These are phyloP conservation scores for Heliconius congener DNA, from an alignment of 1,140 invertebrate genomes.

Conservation along the genomic window DNA sequence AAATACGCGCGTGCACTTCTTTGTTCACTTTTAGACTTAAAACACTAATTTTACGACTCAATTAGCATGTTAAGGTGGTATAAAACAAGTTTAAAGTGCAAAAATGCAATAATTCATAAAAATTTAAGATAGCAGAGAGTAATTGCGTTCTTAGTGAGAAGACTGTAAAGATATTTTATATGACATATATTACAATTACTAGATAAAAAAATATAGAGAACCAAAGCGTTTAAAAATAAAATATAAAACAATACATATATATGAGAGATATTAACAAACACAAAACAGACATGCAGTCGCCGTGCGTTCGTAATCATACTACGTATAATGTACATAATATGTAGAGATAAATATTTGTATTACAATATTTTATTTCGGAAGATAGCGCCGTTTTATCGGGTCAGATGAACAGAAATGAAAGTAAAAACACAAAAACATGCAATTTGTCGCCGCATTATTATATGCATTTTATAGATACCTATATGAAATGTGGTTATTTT, in stretches of 20 bases:
- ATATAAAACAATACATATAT: background rate
- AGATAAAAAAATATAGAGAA: background rate
- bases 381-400: slow-evolving; percentile 9
- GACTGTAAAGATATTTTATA: no score
- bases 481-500: background rate
- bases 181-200: no score
- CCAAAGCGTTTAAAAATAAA: background rate
- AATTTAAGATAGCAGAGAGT: background rate
- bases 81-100: background rate
- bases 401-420: slow-evolving; percentile 9
- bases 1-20: slow-evolving; percentile 10
- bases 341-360: slow-evolving; percentile 15
- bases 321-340: slow-evolving; percentile 14
- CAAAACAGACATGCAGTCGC: slow-evolving; percentile 31
- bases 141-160: no score
- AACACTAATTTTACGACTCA: slow-evolving; percentile 5
- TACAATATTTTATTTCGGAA: background rate
- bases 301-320: background rate
- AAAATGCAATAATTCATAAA: background rate
- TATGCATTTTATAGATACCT: background rate
- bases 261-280: background rate
- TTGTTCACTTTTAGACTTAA: background rate
- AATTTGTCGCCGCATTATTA: background rate
- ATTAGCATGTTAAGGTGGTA: background rate
- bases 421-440: background rate